A percentile compares a stretch with the other conserved stretches of the same genome.
phyloP scores from a whole-genome alignment of 2,797 vertebrate genomes.

The Sylvia borin region DNA sequence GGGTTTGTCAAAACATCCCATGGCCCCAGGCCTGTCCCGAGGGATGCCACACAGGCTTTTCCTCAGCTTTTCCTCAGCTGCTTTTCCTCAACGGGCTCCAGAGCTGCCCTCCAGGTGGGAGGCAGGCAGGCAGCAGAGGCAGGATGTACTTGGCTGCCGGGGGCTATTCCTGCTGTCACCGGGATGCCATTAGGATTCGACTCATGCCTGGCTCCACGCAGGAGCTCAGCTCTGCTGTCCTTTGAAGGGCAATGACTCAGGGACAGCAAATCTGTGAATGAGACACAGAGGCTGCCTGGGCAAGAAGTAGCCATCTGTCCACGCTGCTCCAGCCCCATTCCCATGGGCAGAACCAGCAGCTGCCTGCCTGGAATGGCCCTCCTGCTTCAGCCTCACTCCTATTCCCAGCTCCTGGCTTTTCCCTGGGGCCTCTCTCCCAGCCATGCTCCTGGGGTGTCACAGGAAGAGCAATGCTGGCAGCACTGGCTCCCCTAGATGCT shows the following conservation, averaged over 20 bases:
- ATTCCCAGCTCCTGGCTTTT: neutral
- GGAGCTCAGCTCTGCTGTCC: neutral
- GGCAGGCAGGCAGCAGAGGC: neutral
- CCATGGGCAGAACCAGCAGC: neutral
- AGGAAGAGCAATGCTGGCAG: neutral
- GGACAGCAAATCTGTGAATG: conserved; percentile 63
- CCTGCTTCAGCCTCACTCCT: accelerated
- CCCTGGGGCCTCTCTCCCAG: neutral
- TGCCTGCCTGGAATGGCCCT: neutral
- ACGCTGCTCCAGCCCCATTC: neutral
- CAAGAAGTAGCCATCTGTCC: conserved; percentile 5
- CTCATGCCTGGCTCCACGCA: conserved; percentile 11
- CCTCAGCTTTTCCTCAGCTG: neutral
- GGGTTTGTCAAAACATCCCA: neutral
- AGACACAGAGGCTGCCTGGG: neutral
- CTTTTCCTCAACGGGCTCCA: neutral
- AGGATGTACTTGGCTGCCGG: neutral
- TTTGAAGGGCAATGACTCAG: conserved; percentile 70
- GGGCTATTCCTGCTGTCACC: neutral
- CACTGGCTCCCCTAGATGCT: neutral
- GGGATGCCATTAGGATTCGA: conserved; percentile 39
- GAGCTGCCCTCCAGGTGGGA: neutral
- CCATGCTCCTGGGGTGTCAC: accelerated
- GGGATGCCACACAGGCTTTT: neutral
- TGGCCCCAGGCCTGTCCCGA: neutral